These are phyloP conservation scores for Drosophila bipectinata DNA, from an alignment of 1,140 invertebrate genomes.

Conservation along the genomic window DNA sequence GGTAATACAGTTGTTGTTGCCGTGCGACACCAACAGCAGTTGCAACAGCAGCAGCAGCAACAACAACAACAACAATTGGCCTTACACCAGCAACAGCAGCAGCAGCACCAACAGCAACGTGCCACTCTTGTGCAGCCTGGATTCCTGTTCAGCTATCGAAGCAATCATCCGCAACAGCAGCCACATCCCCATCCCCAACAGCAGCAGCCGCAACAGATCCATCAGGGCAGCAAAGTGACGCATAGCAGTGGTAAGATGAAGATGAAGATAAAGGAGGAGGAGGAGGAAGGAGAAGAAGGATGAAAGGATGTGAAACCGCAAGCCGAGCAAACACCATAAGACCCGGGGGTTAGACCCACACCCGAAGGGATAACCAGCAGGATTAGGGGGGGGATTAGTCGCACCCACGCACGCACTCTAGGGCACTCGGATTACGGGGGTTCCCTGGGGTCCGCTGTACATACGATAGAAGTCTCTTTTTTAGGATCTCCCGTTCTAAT, in stretches of 20 bases:
- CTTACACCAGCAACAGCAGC: constrained; percentile 54
- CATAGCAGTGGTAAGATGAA: constrained; percentile 75
- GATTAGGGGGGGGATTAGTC: constrained; percentile 4
- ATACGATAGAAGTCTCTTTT: background rate
- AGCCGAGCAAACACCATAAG: constrained; percentile 52
- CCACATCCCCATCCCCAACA: constrained; percentile 44
- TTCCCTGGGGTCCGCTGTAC: constrained; percentile 28
- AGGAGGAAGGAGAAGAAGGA: constrained; percentile 10
- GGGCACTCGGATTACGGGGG: background rate
- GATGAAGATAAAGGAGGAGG: constrained; percentile 2
- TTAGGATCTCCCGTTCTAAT: background rate
- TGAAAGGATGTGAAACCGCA: constrained; percentile 39
- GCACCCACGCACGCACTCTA: constrained; percentile 52
- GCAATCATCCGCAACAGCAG: constrained; percentile 59
- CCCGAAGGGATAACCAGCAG: background rate
- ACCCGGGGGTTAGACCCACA: background rate
- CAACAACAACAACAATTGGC: constrained; percentile 41
- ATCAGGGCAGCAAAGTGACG: constrained; percentile 62
- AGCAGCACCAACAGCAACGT: constrained; percentile 65
- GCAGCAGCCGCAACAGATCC: constrained; percentile 39
- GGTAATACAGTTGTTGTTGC: constrained; percentile 73
- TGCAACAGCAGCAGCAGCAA: constrained; percentile 66
- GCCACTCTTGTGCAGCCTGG: constrained; percentile 76
- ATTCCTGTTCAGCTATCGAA: constrained; percentile 75
- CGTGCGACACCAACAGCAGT: constrained; percentile 68